phyloP scores from a whole-genome alignment of 2,797 vertebrate species.

The Nyctibius grandis region DNA sequence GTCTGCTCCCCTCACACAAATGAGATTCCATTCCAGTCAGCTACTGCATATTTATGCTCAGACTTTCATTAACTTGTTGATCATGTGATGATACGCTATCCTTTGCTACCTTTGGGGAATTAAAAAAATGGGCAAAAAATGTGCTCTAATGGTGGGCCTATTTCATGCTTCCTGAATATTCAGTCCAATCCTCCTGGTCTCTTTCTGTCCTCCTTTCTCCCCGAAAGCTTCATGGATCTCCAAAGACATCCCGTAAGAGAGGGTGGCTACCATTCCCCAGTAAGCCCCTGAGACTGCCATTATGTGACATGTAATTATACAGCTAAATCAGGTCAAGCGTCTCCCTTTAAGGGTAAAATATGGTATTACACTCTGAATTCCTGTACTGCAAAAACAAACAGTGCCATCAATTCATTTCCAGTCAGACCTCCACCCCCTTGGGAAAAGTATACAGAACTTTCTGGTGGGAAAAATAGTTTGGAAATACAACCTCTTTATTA shows the following conservation, averaged over 20 bases:
- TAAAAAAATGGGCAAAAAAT: background rate
- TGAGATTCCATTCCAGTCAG: slow-evolving; percentile 71
- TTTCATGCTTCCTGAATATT: slow-evolving; percentile 38
- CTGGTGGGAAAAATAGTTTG: slow-evolving; percentile 64
- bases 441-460: slow-evolving; percentile 54
- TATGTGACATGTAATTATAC: background rate
- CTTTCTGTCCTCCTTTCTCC: slow-evolving; percentile 60
- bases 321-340: background rate
- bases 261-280: background rate
- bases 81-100: background rate
- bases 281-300: background rate
- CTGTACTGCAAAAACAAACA: slow-evolving; percentile 66
- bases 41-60: slow-evolving; percentile 61
- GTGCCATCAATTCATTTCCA: slow-evolving; percentile 55
- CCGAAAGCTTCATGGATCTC: slow-evolving; percentile 33
- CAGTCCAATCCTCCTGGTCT: slow-evolving; percentile 66
- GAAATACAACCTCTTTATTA: slow-evolving; percentile 27
- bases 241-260: slow-evolving; percentile 24
- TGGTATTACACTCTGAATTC: slow-evolving; percentile 52
- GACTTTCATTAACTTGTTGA: slow-evolving; percentile 35
- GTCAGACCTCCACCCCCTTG: slow-evolving; percentile 48
- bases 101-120: slow-evolving; percentile 12
- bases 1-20: slow-evolving; percentile 38
- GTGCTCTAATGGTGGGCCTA: slow-evolving; percentile 23
- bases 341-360: slow-evolving; percentile 50